These are phyloP conservation scores for Nibea albiflora DNA, from an alignment of 2,113 vertebrate genomes.

Conservation along the genomic window DNA sequence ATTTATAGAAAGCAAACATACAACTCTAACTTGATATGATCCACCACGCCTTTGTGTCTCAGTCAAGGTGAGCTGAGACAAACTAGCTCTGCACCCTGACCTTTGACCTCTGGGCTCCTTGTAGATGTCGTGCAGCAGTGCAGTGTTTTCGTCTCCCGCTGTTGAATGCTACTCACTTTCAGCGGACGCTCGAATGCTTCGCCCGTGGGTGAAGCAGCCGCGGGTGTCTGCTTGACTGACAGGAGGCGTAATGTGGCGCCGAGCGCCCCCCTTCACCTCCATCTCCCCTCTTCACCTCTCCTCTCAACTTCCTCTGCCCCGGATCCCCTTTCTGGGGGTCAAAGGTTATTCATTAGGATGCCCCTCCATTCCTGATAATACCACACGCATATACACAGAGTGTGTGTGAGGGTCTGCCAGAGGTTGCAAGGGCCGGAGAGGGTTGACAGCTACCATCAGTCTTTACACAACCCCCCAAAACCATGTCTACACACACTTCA, in stretches of 20 bases:
- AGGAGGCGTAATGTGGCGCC: slow-evolving; percentile 79
- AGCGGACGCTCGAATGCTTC: neutral
- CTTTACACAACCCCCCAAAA: slow-evolving; percentile 49
- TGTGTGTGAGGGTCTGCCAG: slow-evolving; percentile 38
- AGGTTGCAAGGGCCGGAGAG: slow-evolving; percentile 50
- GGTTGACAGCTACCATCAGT: slow-evolving; percentile 76
- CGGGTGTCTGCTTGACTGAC: slow-evolving; percentile 71
- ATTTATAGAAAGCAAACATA: neutral
- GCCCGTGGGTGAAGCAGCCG: slow-evolving; percentile 18
- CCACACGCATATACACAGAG: slow-evolving; percentile 11
- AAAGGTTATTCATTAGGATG: slow-evolving; percentile 75
- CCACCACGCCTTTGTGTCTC: neutral
- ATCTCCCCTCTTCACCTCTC: slow-evolving; percentile 74
- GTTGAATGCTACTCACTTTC: slow-evolving; percentile 53
- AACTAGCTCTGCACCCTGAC: neutral
- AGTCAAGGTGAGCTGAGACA: neutral
- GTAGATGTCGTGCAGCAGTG: neutral
- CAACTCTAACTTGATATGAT: neutral
- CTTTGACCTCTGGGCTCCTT: slow-evolving; percentile 14
- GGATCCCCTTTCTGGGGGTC: slow-evolving; percentile 72
- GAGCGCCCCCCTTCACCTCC: slow-evolving; percentile 58
- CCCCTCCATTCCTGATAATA: slow-evolving; percentile 67
- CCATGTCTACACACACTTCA: slow-evolving; percentile 17
- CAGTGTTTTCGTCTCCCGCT: too few species aligned
- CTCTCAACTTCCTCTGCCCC: slow-evolving; percentile 78